Conservation (phyloP, 2,888 invertebrate genomes). For the Microdon myrmicae region DNA sequence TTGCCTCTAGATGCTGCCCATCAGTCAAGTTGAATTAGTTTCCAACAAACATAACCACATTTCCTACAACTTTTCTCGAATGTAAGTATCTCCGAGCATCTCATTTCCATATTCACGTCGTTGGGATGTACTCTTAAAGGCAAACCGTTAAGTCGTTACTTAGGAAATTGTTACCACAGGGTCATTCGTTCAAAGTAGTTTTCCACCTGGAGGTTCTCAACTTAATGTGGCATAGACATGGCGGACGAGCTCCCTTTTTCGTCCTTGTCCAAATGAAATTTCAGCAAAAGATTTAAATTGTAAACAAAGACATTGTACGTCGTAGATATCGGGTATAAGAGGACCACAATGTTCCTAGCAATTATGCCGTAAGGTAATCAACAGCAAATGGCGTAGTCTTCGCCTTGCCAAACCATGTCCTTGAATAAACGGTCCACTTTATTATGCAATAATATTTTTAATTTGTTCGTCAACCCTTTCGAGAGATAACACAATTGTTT, state of each 20-base stretch:
- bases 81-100: conserved; percentile 2
- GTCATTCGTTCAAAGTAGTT: conserved; percentile 28
- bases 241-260: too few relatives aligned
- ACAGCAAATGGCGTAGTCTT: conserved; percentile 25
- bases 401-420: too few relatives aligned
- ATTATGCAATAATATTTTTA: too few relatives aligned
- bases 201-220: conserved; percentile 30
- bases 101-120: conserved; percentile 31
- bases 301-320: too few relatives aligned
- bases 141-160: conserved; percentile 3
- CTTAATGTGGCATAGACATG: too few relatives aligned
- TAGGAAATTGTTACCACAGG: conserved; percentile 21
- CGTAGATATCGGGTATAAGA: conserved; percentile 16
- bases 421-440: too few relatives aligned
- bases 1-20: conserved; percentile 30
- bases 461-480: too few relatives aligned
- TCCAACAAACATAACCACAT: conserved; percentile 10
- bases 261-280: conserved; percentile 38
- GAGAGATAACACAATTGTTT: neutral
- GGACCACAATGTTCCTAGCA: conserved; percentile 25
- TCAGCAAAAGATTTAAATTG: conserved; percentile 39
- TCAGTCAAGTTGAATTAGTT: conserved; percentile 42
- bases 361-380: conserved; percentile 30
- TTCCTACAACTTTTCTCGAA: neutral
- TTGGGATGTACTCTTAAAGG: neutral